phyloP scores from a whole-genome alignment of 2,888 invertebrate genomes.

The Temnothorax unifasciatus region DNA sequence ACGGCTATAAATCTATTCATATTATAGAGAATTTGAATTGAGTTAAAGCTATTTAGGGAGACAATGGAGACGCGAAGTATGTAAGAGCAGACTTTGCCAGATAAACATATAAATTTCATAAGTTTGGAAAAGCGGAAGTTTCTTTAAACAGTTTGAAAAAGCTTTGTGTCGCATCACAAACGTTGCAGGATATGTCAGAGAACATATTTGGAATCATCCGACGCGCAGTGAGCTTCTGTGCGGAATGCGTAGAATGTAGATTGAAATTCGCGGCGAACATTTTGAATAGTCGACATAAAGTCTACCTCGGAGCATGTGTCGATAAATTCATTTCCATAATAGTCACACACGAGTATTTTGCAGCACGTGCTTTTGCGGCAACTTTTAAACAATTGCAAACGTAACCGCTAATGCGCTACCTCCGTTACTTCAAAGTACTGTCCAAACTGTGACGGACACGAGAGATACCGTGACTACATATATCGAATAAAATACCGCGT shows the following conservation, averaged over 20 bases:
- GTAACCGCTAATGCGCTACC: conserved; percentile 7
- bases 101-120: not conserved
- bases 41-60: not conserved
- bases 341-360: conserved; percentile 10
- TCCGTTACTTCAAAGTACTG: conserved; percentile 14
- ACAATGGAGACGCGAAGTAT: not conserved
- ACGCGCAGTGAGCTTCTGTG: conserved; percentile 45
- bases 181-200: conserved; percentile 36
- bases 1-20: not conserved
- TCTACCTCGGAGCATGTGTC: conserved; percentile 43
- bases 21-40: not conserved
- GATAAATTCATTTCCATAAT: conserved; percentile 44
- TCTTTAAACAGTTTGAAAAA: conserved; percentile 17
- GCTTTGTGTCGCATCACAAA: conserved; percentile 46
- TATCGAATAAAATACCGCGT: not conserved
- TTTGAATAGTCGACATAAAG: conserved; percentile 49
- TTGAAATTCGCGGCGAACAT: conserved; percentile 44
- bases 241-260: conserved; percentile 52
- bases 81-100: not conserved
- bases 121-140: conserved; percentile 1
- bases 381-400: conserved; percentile 17
- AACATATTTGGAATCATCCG: conserved; percentile 53
- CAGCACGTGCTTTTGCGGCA: not conserved
- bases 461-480: not conserved
- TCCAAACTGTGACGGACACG: not conserved